These are phyloP conservation scores for Cotesia chilonis DNA, from an alignment of 1,140 invertebrate genomes.

Conservation along the genomic window DNA sequence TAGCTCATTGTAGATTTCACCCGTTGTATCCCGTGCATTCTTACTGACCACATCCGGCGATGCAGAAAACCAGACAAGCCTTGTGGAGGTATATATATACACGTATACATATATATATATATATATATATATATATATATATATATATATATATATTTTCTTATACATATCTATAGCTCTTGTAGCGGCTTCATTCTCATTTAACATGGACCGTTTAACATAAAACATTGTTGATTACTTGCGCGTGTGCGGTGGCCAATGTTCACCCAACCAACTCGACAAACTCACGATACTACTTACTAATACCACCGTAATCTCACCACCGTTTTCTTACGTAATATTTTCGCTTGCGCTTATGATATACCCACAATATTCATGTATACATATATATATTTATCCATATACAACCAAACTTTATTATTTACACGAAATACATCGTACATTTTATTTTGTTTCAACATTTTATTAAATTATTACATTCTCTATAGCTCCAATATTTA, in stretches of 20 bases:
- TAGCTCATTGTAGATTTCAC: constrained; percentile 22
- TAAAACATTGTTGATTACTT: constrained; percentile 36
- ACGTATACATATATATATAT: constrained; percentile 5
- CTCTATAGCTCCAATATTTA: too few species aligned
- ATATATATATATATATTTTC: neutral
- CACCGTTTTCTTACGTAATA: constrained; percentile 14
- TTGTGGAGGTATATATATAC: neutral
- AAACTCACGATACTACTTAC: constrained; percentile 1
- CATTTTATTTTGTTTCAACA: too few species aligned
- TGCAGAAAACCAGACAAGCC: constrained; percentile 12
- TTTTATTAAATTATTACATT: too few species aligned
- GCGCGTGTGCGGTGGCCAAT: constrained; percentile 28
- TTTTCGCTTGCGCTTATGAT: constrained; percentile 4
- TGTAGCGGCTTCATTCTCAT: constrained; percentile 1
- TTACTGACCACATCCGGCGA: constrained; percentile 21
- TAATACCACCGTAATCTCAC: constrained; percentile 1
- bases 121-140: neutral
- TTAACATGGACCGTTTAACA: constrained; percentile 31
- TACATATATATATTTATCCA: neutral
- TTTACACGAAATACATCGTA: too few species aligned
- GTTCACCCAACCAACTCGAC: constrained; percentile 19
- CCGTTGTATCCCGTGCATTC: constrained; percentile 18
- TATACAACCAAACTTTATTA: too few species aligned
- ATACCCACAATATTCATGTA: neutral
- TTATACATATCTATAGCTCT: neutral